A percentile compares a stretch with the other conserved stretches of the same genome.
Conservation (phyloP, 2,113 vertebrate genomes). For the Grantiella picta region DNA sequence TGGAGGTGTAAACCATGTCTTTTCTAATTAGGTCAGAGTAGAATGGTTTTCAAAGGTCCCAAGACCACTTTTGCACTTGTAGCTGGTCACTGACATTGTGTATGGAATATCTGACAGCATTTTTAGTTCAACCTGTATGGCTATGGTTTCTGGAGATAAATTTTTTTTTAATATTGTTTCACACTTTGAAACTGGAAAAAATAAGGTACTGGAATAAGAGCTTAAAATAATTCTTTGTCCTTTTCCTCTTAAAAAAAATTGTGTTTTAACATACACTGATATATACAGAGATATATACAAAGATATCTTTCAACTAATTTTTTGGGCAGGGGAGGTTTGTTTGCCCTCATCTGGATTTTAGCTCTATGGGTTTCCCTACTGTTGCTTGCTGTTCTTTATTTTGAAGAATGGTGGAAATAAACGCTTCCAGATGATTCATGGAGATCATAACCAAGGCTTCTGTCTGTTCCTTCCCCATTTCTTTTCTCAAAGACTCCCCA, state of each 20-base stretch:
- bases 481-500: background rate
- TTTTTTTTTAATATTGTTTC: background rate
- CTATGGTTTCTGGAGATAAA: background rate
- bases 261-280: background rate
- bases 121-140: background rate
- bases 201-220: background rate
- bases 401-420: background rate
- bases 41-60: background rate
- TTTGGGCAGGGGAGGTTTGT: rapidly evolving
- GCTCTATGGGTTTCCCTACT: background rate
- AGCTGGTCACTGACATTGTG: background rate
- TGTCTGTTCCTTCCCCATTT: background rate
- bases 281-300: background rate
- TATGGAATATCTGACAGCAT: rapidly evolving
- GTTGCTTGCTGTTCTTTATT: background rate
- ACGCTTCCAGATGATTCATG: background rate
- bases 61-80: background rate
- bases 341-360: background rate
- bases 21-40: background rate
- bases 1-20: background rate
- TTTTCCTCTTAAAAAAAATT: background rate
- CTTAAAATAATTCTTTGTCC: background rate
- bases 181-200: background rate
- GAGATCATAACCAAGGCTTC: background rate
- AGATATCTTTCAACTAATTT: background rate